A percentile compares a stretch with the other conserved stretches of the same genome.
These are phyloP conservation scores for Papilio machaon DNA, from an alignment of 1,140 invertebrate genomes.

Conservation along the genomic window DNA sequence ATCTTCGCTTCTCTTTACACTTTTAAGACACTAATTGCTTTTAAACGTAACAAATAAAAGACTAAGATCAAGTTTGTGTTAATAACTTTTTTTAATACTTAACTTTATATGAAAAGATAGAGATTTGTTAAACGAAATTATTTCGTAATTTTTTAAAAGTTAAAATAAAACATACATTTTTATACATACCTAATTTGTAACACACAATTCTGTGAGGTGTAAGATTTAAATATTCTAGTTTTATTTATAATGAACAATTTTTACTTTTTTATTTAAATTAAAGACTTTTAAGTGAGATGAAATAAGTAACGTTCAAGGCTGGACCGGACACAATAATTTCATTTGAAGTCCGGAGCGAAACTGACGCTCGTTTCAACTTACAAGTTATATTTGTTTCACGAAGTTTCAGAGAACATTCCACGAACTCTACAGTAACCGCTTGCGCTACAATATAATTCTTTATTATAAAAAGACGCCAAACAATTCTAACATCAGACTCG, in stretches of 20 bases:
- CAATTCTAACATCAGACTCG: not conserved
- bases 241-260: not conserved
- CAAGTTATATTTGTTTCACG: slow-evolving; percentile 32
- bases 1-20: slow-evolving; percentile 76
- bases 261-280: not conserved
- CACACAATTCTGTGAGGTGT: not conserved
- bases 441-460: slow-evolving; percentile 9
- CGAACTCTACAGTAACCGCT: slow-evolving; percentile 22
- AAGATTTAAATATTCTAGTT: not conserved
- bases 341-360: slow-evolving; percentile 9
- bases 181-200: not conserved
- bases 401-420: slow-evolving; percentile 23
- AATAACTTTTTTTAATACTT: not conserved
- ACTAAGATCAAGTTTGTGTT: slow-evolving; percentile 15
- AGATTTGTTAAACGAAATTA: not conserved
- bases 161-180: too few species aligned
- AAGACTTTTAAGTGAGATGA: not conserved
- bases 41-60: slow-evolving; percentile 41
- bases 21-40: slow-evolving; percentile 66
- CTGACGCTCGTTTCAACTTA: slow-evolving; percentile 24
- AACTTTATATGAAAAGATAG: not conserved
- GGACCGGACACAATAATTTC: slow-evolving; percentile 25
- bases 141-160: not conserved
- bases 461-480: slow-evolving; percentile 9
- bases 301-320: not conserved